Evolutionary conservation across 2,113 vertebrate species (phyloP), one percentile per base, ranked within the genome.

Genomic region (Engystomops pustulosus): DNA sequence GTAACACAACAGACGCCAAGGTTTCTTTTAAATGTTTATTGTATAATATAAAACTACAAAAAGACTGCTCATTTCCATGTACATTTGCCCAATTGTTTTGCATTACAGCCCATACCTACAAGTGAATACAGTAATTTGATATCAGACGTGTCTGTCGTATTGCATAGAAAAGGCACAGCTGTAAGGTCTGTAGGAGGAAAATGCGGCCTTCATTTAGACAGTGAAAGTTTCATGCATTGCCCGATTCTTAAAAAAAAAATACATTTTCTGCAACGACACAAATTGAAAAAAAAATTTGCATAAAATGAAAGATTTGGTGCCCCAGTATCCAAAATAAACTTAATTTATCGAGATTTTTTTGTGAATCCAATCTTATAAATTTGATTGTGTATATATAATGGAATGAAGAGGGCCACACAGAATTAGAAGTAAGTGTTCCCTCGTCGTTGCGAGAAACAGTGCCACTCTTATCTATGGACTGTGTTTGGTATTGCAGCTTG

Each of bases 91-190:
- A 93, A 94, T 88, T 93, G 91, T 92, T 90, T 93, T 91, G 90
- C 88, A 95, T 94, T 95, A 95, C 95, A 96, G 95, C 94, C 95
- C 94, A 94, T 92, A 94, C 93, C 92, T 96, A 94, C 93, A 93
- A 90, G 90, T 95, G 95, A 95, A 94, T 95, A 96, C 95, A 96
- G 95, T 94, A 93, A 95, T 95, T 93, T 93, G 94, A 91, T 90
- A 93, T 94, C 94, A 91, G 93, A 95, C 94, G 92, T 89, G 90
- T 96, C 94, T 95, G 94, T 96, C 95, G 93, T 95, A 96, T 99
- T 99, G 97, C 97, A 99, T 99, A 99, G 97, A 97, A 97, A 99
- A 99, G 98, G 98, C 97, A 99, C 97, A 97, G 96, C 95, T 96
- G 96, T 94, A 93, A 96, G 95, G 95, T 96, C 95, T 96, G 96